A percentile compares a stretch with the other conserved stretches of the same genome.
These are phyloP conservation scores for Platysternon megacephalum DNA, from an alignment of 2,113 vertebrate species.

Conservation along the genomic window DNA sequence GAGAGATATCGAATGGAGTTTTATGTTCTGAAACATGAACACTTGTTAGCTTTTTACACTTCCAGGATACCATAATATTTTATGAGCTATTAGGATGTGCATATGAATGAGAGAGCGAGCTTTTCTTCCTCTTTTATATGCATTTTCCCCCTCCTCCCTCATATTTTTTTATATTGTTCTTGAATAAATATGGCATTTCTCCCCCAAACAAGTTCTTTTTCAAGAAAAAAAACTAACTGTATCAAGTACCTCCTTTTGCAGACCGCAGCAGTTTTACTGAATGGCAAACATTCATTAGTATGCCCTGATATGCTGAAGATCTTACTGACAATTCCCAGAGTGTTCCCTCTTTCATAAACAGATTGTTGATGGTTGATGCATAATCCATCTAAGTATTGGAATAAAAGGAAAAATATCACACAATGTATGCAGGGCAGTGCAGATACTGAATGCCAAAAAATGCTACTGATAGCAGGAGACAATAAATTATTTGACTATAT, in stretches of 20 bases:
- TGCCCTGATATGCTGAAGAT: slow-evolving; percentile 68
- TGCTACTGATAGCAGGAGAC: background rate
- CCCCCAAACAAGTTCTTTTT: slow-evolving; percentile 30
- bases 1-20: slow-evolving; percentile 48
- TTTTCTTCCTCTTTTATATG: slow-evolving; percentile 37
- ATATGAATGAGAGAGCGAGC: background rate
- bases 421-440: slow-evolving; percentile 19
- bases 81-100: slow-evolving; percentile 26
- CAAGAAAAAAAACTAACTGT: slow-evolving; percentile 20
- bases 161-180: slow-evolving; percentile 3
- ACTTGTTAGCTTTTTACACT: slow-evolving; percentile 65
- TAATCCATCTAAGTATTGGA: slow-evolving; percentile 63
- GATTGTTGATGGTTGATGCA: slow-evolving; percentile 63
- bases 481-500: background rate
- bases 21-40: slow-evolving; percentile 63
- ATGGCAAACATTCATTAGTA: slow-evolving; percentile 74
- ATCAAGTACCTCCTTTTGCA: slow-evolving; percentile 66
- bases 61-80: slow-evolving; percentile 51
- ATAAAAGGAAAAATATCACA: slow-evolving; percentile 66
- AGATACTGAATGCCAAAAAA: slow-evolving; percentile 19
- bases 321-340: slow-evolving; percentile 73
- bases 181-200: background rate
- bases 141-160: background rate
- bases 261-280: slow-evolving; percentile 70
- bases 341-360: slow-evolving; percentile 66